These are phyloP conservation scores for Aproaerema taeniolella DNA, from an alignment of 2,888 invertebrate species.

Conservation along the genomic window DNA sequence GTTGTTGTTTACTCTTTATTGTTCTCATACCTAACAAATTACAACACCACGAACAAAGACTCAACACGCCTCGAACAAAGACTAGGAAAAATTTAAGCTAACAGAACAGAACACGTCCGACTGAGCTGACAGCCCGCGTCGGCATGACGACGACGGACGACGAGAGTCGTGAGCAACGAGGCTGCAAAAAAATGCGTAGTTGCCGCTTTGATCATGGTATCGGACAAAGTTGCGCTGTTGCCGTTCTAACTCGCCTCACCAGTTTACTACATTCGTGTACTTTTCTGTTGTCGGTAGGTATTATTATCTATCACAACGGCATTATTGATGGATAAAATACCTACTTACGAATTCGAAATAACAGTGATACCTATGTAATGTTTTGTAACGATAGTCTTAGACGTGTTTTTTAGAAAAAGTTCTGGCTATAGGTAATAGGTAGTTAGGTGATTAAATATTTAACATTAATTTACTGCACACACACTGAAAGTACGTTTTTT, in stretches of 20 bases:
- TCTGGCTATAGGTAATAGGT: too few relatives aligned
- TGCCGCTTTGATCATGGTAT: constrained; percentile 39
- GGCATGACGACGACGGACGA: constrained; percentile 34
- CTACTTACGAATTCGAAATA: too few relatives aligned
- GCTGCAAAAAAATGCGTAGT: constrained; percentile 46
- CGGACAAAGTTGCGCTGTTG: constrained; percentile 46
- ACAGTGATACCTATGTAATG: too few relatives aligned
- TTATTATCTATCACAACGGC: constrained; percentile 2
- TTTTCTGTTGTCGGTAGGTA: not conserved
- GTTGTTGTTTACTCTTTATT: constrained; percentile 9
- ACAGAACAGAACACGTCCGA: constrained; percentile 26
- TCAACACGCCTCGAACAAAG: too few relatives aligned
- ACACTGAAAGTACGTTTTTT: too few relatives aligned
- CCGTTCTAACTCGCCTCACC: constrained; percentile 32
- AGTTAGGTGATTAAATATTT: too few relatives aligned
- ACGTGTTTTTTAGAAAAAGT: too few relatives aligned
- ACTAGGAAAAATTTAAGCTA: constrained; percentile 11
- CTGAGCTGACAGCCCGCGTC: constrained; percentile 38
- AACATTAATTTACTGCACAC: too few relatives aligned
- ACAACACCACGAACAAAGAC: constrained; percentile 9
- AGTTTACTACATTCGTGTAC: constrained; percentile 8
- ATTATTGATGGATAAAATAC: constrained; percentile 5
- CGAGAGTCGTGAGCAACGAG: constrained; percentile 30
- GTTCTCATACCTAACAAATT: constrained; percentile 9
- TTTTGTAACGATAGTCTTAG: too few relatives aligned